Base-by-base conservation (phyloP, 2,888 invertebrate genomes). In the Hirtodrosophila confusa region DNA sequence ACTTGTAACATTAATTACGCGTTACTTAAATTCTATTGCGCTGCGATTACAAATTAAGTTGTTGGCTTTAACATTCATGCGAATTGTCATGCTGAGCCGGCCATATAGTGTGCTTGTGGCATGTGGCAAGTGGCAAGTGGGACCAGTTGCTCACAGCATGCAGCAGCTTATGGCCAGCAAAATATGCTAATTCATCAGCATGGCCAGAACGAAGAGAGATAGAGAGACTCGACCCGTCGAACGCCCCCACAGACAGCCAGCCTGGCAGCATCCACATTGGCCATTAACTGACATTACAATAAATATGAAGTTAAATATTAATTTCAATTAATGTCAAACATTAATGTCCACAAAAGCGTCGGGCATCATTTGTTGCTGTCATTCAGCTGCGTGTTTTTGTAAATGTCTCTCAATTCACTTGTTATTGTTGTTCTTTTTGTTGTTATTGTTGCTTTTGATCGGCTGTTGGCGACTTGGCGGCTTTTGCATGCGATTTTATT, bases 1-100 rank as follows among this genome's bases (percentile, higher is more conserved):
- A 80, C 88, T 86, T 86, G 84, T 86, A 89, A 87, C 91, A 91
- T 91, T 91, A 91, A 91, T 91, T 91, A 91, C 90, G 91, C 90
- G 89, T 91, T 90, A 90, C 90, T 91, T 91, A 91, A 90, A 90
- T 89, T 91, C 91, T 91, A 91, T 91, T 91, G 85, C 88, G 80
- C 51, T 67, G 75, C 77, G 87, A 86, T 90, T 89, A 91, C 91
- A 91, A 91, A 91, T 91, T 91, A 91, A 91, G 91, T 89, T 87
- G 90, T 91, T 86, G 88, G 76, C 87, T 80, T 79, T 76, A 88
- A 84, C 86, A 87, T 83, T 84, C 74, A 84, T 88, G 83, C 83
- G 82, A 86, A 83, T 83, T 86, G 80, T 88, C 89, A 77, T 89
- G 90, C 90, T 90, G 89, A 72, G 88, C 75, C 48, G 40, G 31